Conservation (phyloP, 2,888 invertebrate species). For the Spodoptera littoralis region DNA sequence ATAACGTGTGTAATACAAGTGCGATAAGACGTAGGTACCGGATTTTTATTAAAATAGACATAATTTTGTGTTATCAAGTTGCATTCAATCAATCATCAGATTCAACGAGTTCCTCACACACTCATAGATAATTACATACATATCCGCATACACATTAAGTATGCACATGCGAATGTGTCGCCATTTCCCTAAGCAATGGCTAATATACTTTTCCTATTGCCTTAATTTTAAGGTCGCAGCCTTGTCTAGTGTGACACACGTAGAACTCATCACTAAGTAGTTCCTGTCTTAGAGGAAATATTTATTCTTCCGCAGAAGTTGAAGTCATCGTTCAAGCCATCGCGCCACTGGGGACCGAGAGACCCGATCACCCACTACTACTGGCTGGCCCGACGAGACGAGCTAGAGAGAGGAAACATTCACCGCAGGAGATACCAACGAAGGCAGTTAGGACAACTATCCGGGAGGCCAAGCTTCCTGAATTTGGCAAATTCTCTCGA, state of each 20-base stretch:
- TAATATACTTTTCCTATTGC: conserved; percentile 47
- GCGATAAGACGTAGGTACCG: background rate
- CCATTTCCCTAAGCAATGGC: conserved; percentile 45
- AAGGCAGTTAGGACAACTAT: conserved; percentile 72
- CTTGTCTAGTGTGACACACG: conserved; percentile 53
- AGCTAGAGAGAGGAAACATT: conserved; percentile 58
- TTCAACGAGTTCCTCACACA: conserved; percentile 26
- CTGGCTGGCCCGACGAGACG: conserved; percentile 78
- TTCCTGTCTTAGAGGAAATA: conserved; percentile 51
- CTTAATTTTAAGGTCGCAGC: conserved; percentile 57
- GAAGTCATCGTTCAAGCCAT: conserved; percentile 78
- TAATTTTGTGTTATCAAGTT: background rate
- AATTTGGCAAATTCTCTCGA: conserved; percentile 46
- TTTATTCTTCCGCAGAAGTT: conserved; percentile 73
- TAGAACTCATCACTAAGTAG: conserved; percentile 44
- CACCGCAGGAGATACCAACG: conserved; percentile 61
- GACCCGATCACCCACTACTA: conserved; percentile 84
- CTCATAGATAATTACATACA: conserved; percentile 1
- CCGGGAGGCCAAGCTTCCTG: conserved; percentile 65
- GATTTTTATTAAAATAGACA: conserved; percentile 2
- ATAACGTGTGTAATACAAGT: background rate
- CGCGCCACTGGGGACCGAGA: conserved; percentile 83
- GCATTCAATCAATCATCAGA: conserved; percentile 13
- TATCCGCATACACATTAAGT: conserved; percentile 26
- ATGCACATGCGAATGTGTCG: conserved; percentile 45